Conservation (phyloP, 2,113 vertebrate species). For the Zingel zingel region DNA sequence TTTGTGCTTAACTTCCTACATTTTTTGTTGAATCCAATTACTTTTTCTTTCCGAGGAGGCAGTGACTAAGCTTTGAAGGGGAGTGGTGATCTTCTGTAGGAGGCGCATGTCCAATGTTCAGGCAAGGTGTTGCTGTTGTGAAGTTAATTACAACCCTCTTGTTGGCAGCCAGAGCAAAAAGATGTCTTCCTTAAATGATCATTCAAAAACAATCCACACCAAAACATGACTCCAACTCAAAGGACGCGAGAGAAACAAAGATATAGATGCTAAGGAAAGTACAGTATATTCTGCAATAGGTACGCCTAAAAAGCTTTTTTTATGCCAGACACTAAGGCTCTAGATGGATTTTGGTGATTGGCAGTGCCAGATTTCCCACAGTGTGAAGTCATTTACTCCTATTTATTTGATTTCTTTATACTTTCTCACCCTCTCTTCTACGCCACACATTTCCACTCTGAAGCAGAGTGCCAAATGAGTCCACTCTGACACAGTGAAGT, state of each 20-base stretch:
- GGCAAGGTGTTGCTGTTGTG: background rate
- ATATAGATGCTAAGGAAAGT: slow-evolving; percentile 14
- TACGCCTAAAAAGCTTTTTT: slow-evolving; percentile 36
- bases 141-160: background rate
- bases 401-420: slow-evolving; percentile 71
- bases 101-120: background rate
- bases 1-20: slow-evolving; percentile 33
- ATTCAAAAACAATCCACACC: background rate
- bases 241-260: slow-evolving; percentile 14
- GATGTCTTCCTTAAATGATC: background rate
- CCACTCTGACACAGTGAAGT: slow-evolving; percentile 72
- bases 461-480: slow-evolving; percentile 68
- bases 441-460: slow-evolving; percentile 58
- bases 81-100: background rate
- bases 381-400: slow-evolving; percentile 60
- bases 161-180: background rate
- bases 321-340: slow-evolving; percentile 36
- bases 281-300: slow-evolving; percentile 18
- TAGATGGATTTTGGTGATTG: slow-evolving; percentile 63
- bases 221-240: background rate
- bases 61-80: background rate
- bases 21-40: slow-evolving; percentile 18
- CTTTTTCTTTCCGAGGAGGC: slow-evolving; percentile 1
- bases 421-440: slow-evolving; percentile 49
- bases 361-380: slow-evolving; percentile 63